phyloP scores from a whole-genome alignment of 2,113 vertebrate genomes.

The Nestor notabilis region DNA sequence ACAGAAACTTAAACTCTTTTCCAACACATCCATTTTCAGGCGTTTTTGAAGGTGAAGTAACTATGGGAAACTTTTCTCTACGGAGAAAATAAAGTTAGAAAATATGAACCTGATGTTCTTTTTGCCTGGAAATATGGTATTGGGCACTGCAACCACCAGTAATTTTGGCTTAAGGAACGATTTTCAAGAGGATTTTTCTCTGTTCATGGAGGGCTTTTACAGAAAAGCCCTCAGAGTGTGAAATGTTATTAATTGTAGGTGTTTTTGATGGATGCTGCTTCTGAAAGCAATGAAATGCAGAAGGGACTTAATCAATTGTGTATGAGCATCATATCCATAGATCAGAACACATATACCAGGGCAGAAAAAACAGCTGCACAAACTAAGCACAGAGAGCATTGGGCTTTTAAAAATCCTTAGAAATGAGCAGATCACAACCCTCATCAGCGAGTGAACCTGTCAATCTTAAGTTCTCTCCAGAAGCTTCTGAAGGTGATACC shows the following conservation, averaged over 20 bases:
- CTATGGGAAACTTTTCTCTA: background rate
- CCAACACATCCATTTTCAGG: background rate
- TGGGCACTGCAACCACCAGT: background rate
- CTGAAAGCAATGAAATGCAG: constrained; percentile 3
- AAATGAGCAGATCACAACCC: constrained; percentile 29
- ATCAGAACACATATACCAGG: background rate
- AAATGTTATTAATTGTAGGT: constrained; percentile 7
- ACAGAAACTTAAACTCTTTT: background rate
- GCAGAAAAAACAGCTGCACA: background rate
- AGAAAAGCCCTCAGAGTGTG: background rate
- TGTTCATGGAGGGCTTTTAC: background rate
- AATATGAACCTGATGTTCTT: background rate
- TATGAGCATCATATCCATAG: background rate
- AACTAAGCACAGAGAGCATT: background rate
- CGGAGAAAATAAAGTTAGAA: background rate
- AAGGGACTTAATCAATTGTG: background rate
- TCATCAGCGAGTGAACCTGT: background rate
- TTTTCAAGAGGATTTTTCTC: background rate
- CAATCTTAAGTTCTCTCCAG: background rate
- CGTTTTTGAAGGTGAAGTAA: background rate
- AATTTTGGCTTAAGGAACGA: background rate
- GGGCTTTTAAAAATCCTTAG: constrained; percentile 2
- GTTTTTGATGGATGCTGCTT: constrained; percentile 4
- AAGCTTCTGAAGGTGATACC: constrained; percentile 39
- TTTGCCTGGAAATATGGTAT: background rate